Evolutionary conservation across 2,888 invertebrate genomes (phyloP).

Genomic region (Junonia oenone): DNA sequence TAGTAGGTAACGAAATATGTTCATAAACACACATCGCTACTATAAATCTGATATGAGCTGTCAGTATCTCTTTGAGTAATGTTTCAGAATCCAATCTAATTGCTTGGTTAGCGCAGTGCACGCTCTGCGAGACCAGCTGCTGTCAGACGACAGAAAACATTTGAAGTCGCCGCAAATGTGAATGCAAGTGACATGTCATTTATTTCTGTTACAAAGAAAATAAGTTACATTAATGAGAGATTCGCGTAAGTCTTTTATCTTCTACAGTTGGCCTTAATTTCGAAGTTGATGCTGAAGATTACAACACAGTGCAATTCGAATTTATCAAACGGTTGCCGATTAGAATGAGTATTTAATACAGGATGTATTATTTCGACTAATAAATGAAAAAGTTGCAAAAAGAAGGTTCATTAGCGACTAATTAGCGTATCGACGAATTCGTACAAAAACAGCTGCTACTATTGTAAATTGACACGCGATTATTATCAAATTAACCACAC

Average conservation of each 20-base stretch:
- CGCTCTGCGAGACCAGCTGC: conserved; percentile 28
- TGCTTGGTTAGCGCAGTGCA: conserved; percentile 23
- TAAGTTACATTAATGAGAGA: conserved; percentile 6
- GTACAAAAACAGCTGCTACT: neutral
- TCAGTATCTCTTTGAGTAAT: conserved; percentile 33
- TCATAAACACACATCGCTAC: neutral
- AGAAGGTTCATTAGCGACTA: neutral
- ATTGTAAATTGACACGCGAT: neutral
- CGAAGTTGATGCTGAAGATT: neutral
- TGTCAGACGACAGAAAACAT: conserved; percentile 27
- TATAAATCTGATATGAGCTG: conserved; percentile 30
- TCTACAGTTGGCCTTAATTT: neutral
- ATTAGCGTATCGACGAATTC: neutral
- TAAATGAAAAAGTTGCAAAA: neutral
- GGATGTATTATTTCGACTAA: too few relatives aligned
- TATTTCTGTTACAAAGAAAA: conserved; percentile 20
- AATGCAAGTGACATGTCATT: conserved; percentile 28
- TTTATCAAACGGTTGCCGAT: neutral
- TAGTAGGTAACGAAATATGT: neutral
- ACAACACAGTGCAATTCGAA: neutral
- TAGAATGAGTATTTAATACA: neutral
- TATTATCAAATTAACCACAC: neutral
- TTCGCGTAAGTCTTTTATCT: neutral
- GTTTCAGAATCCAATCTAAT: conserved; percentile 33
- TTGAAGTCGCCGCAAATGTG: conserved; percentile 32